Evolutionary conservation across 35 echinoderm and acorn worm species (phyloP).

Genomic region (Strongylocentrotus purpuratus): DNA sequence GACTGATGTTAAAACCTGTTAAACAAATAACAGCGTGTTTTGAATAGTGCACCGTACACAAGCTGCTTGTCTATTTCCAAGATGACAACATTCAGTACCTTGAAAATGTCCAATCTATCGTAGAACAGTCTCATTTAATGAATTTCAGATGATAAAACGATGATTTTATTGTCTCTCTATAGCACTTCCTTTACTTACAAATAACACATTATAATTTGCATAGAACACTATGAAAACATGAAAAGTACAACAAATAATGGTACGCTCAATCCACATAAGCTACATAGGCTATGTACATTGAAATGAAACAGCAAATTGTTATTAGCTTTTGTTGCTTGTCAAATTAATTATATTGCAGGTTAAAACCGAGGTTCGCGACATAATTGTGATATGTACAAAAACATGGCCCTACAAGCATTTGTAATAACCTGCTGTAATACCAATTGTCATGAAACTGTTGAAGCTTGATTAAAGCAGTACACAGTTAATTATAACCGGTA

Average conservation of each 20-base stretch:
- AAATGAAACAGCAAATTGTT: neutral
- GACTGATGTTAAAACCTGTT: neutral
- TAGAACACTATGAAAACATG: slow-evolving; percentile 42
- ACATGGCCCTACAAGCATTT: too few species aligned
- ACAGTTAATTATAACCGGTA: too few species aligned
- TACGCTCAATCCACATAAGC: neutral
- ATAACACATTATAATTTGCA: slow-evolving; percentile 24
- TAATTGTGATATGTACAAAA: too few species aligned
- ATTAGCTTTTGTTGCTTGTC: neutral
- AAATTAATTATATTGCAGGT: too few species aligned
- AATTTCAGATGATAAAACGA: slow-evolving; percentile 6
- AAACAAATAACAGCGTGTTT: neutral
- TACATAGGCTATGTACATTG: neutral
- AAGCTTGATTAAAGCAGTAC: too few species aligned
- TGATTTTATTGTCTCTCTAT: neutral
- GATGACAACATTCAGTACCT: slow-evolving; percentile 22
- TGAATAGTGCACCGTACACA: neutral
- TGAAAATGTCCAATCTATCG: neutral
- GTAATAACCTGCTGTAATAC: too few species aligned
- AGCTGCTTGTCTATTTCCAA: slow-evolving; percentile 12
- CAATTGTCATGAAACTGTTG: too few species aligned
- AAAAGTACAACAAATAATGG: neutral
- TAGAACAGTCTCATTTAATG: neutral
- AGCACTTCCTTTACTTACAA: neutral
- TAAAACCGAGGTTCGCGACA: too few species aligned